These are phyloP conservation scores for Formicarius rufipectus DNA, from an alignment of 2,113 vertebrate genomes.

Conservation along the genomic window DNA sequence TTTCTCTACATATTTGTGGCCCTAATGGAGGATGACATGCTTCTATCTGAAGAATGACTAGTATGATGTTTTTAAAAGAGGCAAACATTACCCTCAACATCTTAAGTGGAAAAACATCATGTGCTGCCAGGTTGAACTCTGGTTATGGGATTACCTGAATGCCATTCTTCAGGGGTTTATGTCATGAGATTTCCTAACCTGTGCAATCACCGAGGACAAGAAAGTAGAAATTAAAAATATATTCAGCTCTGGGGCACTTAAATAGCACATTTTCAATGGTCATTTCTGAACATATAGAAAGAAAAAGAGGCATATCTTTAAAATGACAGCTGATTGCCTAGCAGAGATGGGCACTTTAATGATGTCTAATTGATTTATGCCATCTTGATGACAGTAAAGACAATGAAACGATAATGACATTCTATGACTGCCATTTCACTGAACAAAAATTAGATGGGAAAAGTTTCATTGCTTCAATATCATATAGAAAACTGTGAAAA, in stretches of 20 bases:
- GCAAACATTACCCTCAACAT: neutral
- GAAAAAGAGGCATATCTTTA: neutral
- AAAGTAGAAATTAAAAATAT: conserved; percentile 30
- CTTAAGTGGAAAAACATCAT: neutral
- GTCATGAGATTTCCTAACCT: neutral
- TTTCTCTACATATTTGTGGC: conserved; percentile 23
- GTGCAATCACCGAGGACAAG: neutral
- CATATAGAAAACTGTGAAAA: neutral
- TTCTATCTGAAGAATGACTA: neutral
- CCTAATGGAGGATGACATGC: neutral
- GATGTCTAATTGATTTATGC: neutral
- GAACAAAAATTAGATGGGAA: neutral
- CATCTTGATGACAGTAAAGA: neutral
- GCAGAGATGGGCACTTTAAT: neutral
- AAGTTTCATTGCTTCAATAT: neutral
- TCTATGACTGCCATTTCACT: neutral
- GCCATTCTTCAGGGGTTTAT: neutral
- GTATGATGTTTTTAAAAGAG: neutral
- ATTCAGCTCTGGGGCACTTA: neutral
- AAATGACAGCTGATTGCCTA: neutral
- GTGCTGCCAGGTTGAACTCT: neutral
- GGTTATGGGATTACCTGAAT: neutral
- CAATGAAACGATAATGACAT: neutral
- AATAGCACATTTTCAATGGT: conserved; percentile 11
- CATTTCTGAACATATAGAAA: neutral